Evolutionary conservation across 2,888 invertebrate genomes (phyloP), one percentile per base, ranked within the genome.

Genomic region (Plebejus melissa): DNA sequence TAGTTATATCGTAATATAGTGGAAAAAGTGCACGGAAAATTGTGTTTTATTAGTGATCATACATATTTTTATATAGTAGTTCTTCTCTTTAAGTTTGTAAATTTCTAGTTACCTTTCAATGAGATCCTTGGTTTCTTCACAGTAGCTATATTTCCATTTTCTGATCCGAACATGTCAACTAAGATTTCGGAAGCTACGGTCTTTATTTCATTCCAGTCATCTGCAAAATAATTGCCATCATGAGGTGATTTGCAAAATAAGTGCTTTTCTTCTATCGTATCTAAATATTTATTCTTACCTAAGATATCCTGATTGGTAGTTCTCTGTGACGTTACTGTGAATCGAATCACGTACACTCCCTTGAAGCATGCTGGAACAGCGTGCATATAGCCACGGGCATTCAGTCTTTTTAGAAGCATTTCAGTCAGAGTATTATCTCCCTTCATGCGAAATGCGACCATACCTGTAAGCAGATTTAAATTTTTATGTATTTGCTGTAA

Each of bases 291-390:
- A 46, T n/a, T 16, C 78, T 82, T 81, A 93, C 94, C 91, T 65
- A 95, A 83, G 32, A 97, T 96, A 84, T 97, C 96, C 79, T 97
- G 96, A 74, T 95, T 95, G 0, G 96, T 96, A 0, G 97, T 99
- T 83, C 96, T 95, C 74, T 96, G 96, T 0, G 99, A 99, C 0
- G 99, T 99, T 57, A 99, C 96, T 0, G 99, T 98, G 87, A 99
- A 99, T 76, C 98, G 91, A 79, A 99, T 98, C 74, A 99, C 98
- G 86, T 97, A 97, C 85, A 96, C 96, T 0, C 96, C 97, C 84
- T 98, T 98, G 77, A 99, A 95, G 76, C 97, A 97, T 0, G 99
- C 98, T 0, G 99, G 99, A 0, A 99, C 99, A 79, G 98, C 98
- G 88, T 99, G 99, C 7, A 99, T 95, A 81, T 96, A 95, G 7